phyloP scores from a whole-genome alignment of 2,888 invertebrate genomes.

The Andrena dorsata region DNA sequence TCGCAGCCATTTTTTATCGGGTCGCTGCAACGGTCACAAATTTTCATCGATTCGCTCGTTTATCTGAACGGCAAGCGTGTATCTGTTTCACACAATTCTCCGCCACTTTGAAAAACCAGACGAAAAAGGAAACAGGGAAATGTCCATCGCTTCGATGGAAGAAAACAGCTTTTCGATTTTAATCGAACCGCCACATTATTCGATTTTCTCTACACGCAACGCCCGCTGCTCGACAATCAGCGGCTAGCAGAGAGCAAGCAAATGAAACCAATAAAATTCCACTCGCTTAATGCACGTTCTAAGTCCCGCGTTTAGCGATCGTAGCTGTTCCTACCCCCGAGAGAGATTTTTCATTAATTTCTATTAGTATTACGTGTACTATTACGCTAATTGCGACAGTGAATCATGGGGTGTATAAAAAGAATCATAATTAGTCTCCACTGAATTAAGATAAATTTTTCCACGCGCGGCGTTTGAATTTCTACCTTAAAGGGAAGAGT shows the following conservation, averaged over 20 bases:
- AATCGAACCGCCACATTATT: conserved; percentile 14
- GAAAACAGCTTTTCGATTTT: neutral
- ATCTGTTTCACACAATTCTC: conserved; percentile 1
- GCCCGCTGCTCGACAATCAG: neutral
- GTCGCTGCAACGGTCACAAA: conserved; percentile 8
- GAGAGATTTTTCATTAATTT: neutral
- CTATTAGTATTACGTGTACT: too few species aligned
- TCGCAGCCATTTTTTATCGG: conserved; percentile 3
- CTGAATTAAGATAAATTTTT: too few species aligned
- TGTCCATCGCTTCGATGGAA: neutral
- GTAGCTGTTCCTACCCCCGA: neutral
- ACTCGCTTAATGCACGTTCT: neutral
- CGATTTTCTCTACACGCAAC: neutral
- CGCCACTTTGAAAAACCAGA: neutral
- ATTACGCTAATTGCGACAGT: too few species aligned
- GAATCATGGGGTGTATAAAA: too few species aligned
- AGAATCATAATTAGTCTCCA: too few species aligned
- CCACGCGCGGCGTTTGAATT: too few species aligned
- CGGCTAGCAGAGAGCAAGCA: conserved; percentile 4
- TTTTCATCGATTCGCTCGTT: conserved; percentile 25
- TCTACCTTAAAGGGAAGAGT: too few species aligned
- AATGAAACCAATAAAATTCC: neutral
- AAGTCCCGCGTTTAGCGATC: neutral
- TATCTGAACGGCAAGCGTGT: neutral
- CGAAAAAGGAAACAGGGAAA: neutral